Conservation (phyloP, 2,113 vertebrate genomes). For the Ctenodactylus gundi region DNA sequence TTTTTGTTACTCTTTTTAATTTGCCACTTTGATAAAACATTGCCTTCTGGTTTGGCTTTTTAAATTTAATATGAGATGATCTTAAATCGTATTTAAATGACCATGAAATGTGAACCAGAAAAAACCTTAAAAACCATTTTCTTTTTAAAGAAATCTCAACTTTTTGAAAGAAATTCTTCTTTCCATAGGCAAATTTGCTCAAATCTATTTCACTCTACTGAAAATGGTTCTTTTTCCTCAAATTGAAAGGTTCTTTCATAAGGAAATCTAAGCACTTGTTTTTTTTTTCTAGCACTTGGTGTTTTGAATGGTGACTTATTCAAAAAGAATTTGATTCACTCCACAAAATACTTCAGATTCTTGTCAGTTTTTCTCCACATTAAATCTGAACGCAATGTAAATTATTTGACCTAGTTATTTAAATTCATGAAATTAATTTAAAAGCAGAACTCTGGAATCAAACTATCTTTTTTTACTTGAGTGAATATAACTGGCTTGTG, state of each 20-base stretch:
- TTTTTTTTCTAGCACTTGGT: conserved; percentile 38
- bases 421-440: conserved; percentile 34
- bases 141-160: not conserved
- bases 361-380: not conserved
- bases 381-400: conserved; percentile 9
- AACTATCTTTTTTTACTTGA: not conserved
- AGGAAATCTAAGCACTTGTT: conserved; percentile 38
- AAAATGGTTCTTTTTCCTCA: conserved; percentile 46
- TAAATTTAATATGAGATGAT: not conserved
- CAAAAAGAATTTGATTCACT: conserved; percentile 39
- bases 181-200: conserved; percentile 37
- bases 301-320: conserved; percentile 52
- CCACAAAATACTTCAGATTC: not conserved
- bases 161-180: conserved; percentile 58
- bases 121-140: not conserved
- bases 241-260: conserved; percentile 65
- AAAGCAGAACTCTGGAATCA: conserved; percentile 8
- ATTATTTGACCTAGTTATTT: conserved; percentile 10
- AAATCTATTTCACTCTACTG: conserved; percentile 12
- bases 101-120: not conserved
- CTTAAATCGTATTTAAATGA: conserved; percentile 3
- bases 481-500: not conserved
- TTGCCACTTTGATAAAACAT: not conserved
- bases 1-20: not conserved
- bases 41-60: not conserved